These are phyloP conservation scores for Alouatta palliata DNA, from an alignment of 2,113 vertebrate species.

Conservation along the genomic window DNA sequence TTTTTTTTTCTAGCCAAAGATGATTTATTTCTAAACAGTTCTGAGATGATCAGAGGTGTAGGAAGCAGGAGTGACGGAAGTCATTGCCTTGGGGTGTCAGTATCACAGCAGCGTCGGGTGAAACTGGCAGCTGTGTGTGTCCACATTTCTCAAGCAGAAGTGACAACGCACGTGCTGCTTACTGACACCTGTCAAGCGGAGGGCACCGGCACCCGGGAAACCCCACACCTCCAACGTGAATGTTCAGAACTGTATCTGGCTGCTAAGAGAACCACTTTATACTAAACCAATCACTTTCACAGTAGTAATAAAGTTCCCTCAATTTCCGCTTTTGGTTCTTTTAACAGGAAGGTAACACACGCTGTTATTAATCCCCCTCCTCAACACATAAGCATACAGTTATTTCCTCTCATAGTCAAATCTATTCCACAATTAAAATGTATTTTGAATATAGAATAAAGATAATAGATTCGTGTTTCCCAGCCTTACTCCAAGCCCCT, in stretches of 20 bases:
- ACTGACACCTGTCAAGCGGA: background rate
- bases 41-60: background rate
- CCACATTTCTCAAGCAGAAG: background rate
- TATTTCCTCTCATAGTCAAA: background rate
- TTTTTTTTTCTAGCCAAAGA: too few relatives aligned
- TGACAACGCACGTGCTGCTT: too few relatives aligned
- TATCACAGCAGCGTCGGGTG: background rate
- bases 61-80: background rate
- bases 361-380: background rate
- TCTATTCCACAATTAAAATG: background rate
- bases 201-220: background rate
- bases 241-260: background rate
- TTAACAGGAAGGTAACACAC: background rate
- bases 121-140: too few relatives aligned
- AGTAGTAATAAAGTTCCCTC: background rate
- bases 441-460: background rate
- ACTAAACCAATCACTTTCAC: background rate
- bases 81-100: rapidly evolving
- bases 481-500: background rate
- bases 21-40: background rate
- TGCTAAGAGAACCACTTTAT: background rate
- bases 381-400: background rate
- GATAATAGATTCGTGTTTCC: background rate
- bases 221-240: background rate
- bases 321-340: background rate